These are phyloP conservation scores for Pasiphila rectangulata DNA, from an alignment of 2,888 invertebrate genomes.

Conservation along the genomic window DNA sequence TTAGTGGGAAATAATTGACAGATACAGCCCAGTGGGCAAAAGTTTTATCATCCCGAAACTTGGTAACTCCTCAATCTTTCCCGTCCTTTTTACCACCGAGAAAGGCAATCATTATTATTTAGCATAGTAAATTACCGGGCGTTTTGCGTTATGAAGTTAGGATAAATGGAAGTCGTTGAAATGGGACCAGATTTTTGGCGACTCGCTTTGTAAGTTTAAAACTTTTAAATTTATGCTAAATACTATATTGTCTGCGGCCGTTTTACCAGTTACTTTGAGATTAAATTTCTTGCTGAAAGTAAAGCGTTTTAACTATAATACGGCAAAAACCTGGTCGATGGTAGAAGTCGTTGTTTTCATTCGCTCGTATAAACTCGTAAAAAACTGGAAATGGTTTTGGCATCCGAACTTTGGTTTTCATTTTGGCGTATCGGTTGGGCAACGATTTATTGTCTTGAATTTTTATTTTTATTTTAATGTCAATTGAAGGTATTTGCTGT, in stretches of 20 bases:
- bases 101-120: conserved; percentile 35
- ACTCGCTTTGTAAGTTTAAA: conserved; percentile 12
- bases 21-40: conserved; percentile 22
- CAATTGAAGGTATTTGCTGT: background rate
- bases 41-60: conserved; percentile 31
- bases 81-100: conserved; percentile 20
- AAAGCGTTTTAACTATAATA: no score
- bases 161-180: conserved; percentile 21
- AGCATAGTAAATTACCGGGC: conserved; percentile 34
- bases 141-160: conserved; percentile 27
- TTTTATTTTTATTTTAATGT: background rate
- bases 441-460: no score
- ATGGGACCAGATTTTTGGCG: conserved; percentile 21
- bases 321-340: no score
- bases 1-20: conserved; percentile 33
- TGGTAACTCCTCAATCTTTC: conserved; percentile 28
- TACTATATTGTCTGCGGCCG: background rate
- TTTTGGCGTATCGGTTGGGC: no score
- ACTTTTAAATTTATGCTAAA: conserved; percentile 16
- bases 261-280: background rate
- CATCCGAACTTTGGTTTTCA: no score
- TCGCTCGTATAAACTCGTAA: no score
- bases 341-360: no score
- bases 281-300: no score
- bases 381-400: no score